Conservation (phyloP, 2,113 vertebrate genomes). For the Willisornis vidua region DNA sequence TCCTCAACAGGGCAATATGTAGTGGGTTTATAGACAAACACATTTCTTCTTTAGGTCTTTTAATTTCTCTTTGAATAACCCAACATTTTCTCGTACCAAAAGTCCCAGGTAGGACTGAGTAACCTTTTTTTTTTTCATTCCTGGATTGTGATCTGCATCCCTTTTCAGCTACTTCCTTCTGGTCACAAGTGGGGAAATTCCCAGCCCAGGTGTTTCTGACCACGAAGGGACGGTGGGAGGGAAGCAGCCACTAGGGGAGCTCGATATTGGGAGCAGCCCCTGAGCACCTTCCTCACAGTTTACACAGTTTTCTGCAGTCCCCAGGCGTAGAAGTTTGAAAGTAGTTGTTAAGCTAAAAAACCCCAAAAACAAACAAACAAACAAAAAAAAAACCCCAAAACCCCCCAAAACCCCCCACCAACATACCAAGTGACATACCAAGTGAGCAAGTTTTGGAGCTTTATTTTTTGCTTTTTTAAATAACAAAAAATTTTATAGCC, state of each 20-base stretch:
- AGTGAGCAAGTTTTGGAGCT: neutral
- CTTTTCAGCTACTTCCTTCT: neutral
- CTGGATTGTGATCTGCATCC: neutral
- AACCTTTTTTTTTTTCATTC: neutral
- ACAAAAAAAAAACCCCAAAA: too few species aligned
- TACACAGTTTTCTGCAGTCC: neutral
- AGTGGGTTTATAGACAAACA: neutral
- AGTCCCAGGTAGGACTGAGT: neutral
- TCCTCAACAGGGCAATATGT: neutral
- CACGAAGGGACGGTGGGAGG: neutral
- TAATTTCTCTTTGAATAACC: neutral
- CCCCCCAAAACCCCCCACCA: too few species aligned
- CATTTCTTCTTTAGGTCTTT: neutral
- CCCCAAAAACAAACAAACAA: neutral
- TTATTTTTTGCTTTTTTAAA: neutral
- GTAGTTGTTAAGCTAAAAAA: neutral
- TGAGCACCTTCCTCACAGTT: neutral
- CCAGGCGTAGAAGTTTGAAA: neutral
- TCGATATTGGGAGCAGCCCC: conserved; percentile 9
- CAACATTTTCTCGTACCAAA: neutral
- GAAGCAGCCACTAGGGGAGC: conserved; percentile 51
- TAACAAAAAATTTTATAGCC: neutral
- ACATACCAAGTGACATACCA: neutral
- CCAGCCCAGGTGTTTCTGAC: neutral
- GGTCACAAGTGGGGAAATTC: neutral